Evolutionary conservation across 2,888 invertebrate species (phyloP).

Genomic region (Opisthograptis luteolata): DNA sequence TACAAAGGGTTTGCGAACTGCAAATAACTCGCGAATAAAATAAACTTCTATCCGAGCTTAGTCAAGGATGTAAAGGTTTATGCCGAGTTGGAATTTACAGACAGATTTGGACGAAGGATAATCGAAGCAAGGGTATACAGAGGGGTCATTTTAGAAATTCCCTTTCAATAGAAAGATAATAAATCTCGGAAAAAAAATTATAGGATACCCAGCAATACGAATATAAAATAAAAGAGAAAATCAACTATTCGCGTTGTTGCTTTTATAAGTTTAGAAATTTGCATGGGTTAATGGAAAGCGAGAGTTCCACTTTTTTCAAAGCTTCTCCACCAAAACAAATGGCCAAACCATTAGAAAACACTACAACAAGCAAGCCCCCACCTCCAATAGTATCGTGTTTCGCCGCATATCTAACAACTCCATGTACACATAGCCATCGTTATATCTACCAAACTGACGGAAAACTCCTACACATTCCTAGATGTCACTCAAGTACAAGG

Average conservation of each 20-base stretch:
- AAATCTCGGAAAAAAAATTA: no score
- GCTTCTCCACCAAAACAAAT: background rate
- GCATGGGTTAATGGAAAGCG: no score
- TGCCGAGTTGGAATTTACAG: conserved; percentile 8
- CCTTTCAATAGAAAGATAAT: background rate
- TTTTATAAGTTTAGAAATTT: no score
- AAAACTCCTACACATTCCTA: conserved; percentile 44
- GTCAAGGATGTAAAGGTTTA: conserved; percentile 15
- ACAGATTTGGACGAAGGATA: conserved; percentile 7
- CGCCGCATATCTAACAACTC: conserved; percentile 39
- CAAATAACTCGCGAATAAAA: conserved; percentile 30
- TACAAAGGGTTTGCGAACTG: conserved; percentile 32
- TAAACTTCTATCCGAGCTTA: conserved; percentile 24
- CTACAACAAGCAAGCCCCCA: background rate
- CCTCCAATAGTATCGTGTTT: conserved; percentile 29
- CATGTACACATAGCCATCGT: conserved; percentile 37
- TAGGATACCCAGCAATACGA: no score
- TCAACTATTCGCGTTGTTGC: no score
- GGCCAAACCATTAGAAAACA: background rate
- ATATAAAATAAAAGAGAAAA: no score
- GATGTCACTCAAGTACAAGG: conserved; percentile 42
- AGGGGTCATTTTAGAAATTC: background rate
- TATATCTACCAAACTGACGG: conserved; percentile 38
- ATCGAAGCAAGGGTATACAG: background rate
- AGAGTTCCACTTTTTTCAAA: no score